phyloP scores from a whole-genome alignment of 2,888 invertebrate genomes.

The Drosophila anceps region DNA sequence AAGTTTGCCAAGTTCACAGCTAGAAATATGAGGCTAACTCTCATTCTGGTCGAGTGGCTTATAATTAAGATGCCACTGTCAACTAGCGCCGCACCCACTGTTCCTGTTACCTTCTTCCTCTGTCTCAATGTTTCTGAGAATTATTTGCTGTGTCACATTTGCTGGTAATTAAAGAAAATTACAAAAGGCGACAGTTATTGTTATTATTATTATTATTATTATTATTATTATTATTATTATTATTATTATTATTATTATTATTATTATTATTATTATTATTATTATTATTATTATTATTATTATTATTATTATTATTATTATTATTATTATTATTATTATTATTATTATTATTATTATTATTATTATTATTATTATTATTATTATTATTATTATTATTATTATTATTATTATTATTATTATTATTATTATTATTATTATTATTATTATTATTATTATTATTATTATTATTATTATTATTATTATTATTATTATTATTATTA shows the following conservation, averaged over 20 bases:
- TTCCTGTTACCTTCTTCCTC: not conserved
- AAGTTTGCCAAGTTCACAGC: slow-evolving; percentile 8
- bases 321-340: slow-evolving; percentile 71
- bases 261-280: slow-evolving; percentile 40
- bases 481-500: slow-evolving; percentile 61
- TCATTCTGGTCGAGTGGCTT: slow-evolving; percentile 40
- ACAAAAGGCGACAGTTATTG: slow-evolving; percentile 77
- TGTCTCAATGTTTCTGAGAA: too few relatives aligned
- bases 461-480: slow-evolving; percentile 69
- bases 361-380: slow-evolving; percentile 51
- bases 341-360: slow-evolving; percentile 36
- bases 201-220: slow-evolving; percentile 69
- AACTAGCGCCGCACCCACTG: slow-evolving; percentile 24
- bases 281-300: slow-evolving; percentile 13
- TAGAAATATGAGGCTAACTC: slow-evolving; percentile 3
- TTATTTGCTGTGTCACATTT: slow-evolving; percentile 50
- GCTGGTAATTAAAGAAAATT: slow-evolving; percentile 73
- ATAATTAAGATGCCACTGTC: slow-evolving; percentile 52
- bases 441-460: slow-evolving; percentile 54
- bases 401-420: slow-evolving; percentile 69
- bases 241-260: slow-evolving; percentile 55
- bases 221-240: slow-evolving; percentile 22
- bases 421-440: slow-evolving; percentile 1
- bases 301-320: slow-evolving; percentile 62
- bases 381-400: slow-evolving; percentile 63